Evolutionary conservation across 1,140 invertebrate species (phyloP), one percentile per base, ranked within the genome.

Genomic region (Campoletis sonorensis): DNA sequence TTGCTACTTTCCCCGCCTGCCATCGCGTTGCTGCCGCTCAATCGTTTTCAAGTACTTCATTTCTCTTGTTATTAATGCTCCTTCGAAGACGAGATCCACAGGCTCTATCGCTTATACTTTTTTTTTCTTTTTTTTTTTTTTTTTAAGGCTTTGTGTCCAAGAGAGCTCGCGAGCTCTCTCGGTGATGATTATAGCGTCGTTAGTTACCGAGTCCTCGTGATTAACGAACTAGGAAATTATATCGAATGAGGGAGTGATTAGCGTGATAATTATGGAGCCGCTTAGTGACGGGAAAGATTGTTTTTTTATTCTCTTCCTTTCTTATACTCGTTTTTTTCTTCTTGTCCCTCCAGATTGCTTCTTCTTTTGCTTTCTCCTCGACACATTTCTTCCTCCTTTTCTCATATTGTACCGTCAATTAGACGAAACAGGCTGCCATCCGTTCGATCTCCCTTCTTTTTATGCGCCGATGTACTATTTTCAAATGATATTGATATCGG

Each of bases 141-240:
- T 77, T 77, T 77, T 54, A 77, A 54, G 54, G 54, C 54, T 77
- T 77, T 77, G 75, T 77, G 75, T 77, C 54, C 54, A 21, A 64
- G 45, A 26, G n/a, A 49, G 16, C 72, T 26, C 40, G 40, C 54
- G n/a, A n/a, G n/a, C n/a, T n/a, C n/a, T n/a, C 40, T 3, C 21
- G 61, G 23, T 27, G 30, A 77, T 77, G 51, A 77, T 77, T 77
- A 64, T 64, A 33, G 51, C 27, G 61, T 64, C 75, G 75, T 77
- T 77, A 77, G 75, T 77, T 77, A 77, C 37, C 23, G 15, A 77
- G 23, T 11, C 16, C 27, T 37, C 15, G 61, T 78, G 76, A 78
- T 78, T 64, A 78, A 78, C 76, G 73, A 54, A 77, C 73, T 61
- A 78, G 76, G 61, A 78, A 78, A 78, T 78, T 78, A 51, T 78